phyloP scores from a whole-genome alignment of 2,888 invertebrate genomes.

The Hoplodrina blanda region DNA sequence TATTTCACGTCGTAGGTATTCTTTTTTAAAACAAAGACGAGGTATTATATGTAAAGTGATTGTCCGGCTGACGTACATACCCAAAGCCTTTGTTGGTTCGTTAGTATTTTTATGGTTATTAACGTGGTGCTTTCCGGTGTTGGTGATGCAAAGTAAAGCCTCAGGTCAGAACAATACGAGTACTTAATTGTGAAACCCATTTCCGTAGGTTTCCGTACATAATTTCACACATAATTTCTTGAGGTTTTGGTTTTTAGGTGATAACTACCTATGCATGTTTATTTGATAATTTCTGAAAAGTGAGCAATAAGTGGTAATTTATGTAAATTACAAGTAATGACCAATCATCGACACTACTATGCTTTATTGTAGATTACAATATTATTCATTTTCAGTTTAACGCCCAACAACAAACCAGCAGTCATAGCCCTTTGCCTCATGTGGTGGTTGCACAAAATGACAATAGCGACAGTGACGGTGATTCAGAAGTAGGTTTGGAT shows the following conservation, averaged over 20 bases:
- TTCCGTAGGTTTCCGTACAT: neutral
- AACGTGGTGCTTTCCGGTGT: slow-evolving; percentile 14
- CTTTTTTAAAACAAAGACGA: slow-evolving; percentile 5
- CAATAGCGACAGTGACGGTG: slow-evolving; percentile 67
- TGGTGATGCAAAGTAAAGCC: neutral
- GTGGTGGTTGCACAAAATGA: slow-evolving; percentile 58
- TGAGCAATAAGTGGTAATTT: neutral
- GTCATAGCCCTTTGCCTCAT: slow-evolving; percentile 47
- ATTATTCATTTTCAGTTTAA: slow-evolving; percentile 35
- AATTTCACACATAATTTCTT: neutral
- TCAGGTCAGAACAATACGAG: neutral
- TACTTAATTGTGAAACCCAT: neutral
- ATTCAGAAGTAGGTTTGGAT: slow-evolving; percentile 62
- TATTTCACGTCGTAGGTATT: neutral
- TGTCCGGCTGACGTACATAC: neutral
- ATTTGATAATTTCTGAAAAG: too few relatives aligned
- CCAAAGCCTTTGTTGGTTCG: neutral
- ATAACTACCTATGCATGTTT: too few relatives aligned
- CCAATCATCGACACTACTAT: neutral
- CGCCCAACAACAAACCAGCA: slow-evolving; percentile 24
- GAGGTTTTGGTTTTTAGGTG: neutral
- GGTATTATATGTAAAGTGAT: neutral
- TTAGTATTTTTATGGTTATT: slow-evolving; percentile 13
- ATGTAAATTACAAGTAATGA: neutral
- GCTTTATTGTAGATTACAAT: neutral